These are phyloP conservation scores for Neodontobutis hainanensis DNA, from an alignment of 2,113 vertebrate genomes.

Conservation along the genomic window DNA sequence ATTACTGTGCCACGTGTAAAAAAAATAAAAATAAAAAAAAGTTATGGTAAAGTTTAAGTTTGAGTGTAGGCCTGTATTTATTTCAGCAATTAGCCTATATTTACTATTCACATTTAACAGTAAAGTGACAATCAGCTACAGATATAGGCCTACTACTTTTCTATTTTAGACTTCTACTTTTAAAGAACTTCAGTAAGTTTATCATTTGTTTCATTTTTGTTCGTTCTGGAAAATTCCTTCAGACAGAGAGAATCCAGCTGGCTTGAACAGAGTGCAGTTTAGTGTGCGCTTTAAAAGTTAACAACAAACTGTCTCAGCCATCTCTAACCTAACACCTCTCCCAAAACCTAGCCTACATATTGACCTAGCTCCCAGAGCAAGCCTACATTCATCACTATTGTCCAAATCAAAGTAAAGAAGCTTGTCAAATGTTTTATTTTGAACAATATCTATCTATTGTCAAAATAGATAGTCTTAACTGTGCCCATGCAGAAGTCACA, in stretches of 20 bases:
- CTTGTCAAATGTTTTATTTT: conserved; percentile 28
- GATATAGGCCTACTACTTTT: not conserved
- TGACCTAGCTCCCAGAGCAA: not conserved
- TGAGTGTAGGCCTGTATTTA: too few relatives aligned
- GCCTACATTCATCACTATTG: conserved; percentile 1
- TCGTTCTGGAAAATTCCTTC: conserved; percentile 55
- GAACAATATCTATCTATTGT: not conserved
- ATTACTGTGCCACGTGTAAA: conserved; percentile 38
- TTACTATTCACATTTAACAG: too few relatives aligned
- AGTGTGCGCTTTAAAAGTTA: not conserved
- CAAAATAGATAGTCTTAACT: conserved; percentile 20
- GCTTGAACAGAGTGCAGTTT: conserved; percentile 58
- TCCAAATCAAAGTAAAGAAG: conserved; percentile 5
- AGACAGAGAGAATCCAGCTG: conserved; percentile 36
- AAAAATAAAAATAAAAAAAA: not conserved
- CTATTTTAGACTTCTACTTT: too few relatives aligned
- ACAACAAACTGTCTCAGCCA: not conserved
- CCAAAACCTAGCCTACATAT: not conserved
- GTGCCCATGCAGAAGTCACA: conserved; percentile 9
- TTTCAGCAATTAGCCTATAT: too few relatives aligned
- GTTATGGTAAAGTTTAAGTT: too few relatives aligned
- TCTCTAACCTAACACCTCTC: not conserved
- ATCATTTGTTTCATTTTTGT: not conserved
- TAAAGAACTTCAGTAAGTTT: not conserved
- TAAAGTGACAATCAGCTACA: not conserved